These are phyloP conservation scores for Sycophila sp. DNA, from an alignment of 1,140 invertebrate genomes.

Conservation along the genomic window DNA sequence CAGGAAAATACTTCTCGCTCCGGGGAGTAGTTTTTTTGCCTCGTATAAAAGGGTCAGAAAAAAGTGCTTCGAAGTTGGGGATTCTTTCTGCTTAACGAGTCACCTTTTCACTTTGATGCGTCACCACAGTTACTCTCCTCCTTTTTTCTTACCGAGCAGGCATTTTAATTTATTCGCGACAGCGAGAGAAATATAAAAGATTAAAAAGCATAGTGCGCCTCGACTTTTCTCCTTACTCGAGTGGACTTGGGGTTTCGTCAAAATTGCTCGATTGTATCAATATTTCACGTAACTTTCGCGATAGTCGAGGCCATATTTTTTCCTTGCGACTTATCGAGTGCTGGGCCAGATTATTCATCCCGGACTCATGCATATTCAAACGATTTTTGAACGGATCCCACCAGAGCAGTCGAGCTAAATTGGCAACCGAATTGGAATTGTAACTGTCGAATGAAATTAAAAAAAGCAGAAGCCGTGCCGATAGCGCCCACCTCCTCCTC, in stretches of 20 bases:
- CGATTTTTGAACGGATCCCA: constrained; percentile 11
- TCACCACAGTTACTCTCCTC: not conserved
- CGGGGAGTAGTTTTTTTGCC: no score
- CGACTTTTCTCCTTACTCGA: not conserved
- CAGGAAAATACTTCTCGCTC: no score
- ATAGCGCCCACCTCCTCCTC: no score
- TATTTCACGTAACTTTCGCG: not conserved
- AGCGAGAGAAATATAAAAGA: not conserved
- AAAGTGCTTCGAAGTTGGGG: not conserved
- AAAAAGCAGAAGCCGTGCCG: not conserved
- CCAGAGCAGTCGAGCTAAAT: not conserved
- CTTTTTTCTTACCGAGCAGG: not conserved
- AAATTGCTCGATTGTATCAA: not conserved
- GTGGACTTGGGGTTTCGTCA: not conserved
- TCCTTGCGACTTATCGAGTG: constrained; percentile 26
- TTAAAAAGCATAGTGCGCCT: not conserved
- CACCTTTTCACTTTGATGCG: not conserved
- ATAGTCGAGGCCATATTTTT: constrained; percentile 15
- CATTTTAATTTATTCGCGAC: not conserved
- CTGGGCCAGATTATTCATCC: constrained; percentile 15
- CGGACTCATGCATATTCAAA: constrained; percentile 29
- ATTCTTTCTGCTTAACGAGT: not conserved
- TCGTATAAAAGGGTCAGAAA: no score
- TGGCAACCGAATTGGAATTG: constrained; percentile 19
- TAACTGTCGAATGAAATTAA: constrained; percentile 19